These are phyloP conservation scores for Diplodus puntazzo DNA, from an alignment of 2,797 vertebrate genomes.

Conservation along the genomic window DNA sequence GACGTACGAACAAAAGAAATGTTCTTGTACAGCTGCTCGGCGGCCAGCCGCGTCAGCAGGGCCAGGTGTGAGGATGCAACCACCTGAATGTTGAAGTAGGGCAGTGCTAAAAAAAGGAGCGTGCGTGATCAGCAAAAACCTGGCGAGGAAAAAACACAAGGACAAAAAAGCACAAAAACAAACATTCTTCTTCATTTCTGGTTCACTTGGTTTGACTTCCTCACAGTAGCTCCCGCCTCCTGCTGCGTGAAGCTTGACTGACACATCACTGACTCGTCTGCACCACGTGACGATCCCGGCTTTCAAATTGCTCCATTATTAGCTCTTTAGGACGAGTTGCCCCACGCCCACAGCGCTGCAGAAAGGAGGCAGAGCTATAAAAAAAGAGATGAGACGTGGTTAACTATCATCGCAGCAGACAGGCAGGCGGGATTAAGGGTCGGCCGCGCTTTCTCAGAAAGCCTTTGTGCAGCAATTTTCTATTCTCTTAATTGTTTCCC, in stretches of 20 bases:
- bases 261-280: conserved; percentile 28
- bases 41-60: conserved; percentile 31
- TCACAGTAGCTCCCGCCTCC: conserved; percentile 8
- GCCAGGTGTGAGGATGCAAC: conserved; percentile 60
- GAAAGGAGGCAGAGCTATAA: conserved; percentile 12
- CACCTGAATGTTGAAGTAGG: conserved; percentile 53
- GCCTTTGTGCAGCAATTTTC: conserved; percentile 56
- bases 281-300: conserved; percentile 12
- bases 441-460: conserved; percentile 14
- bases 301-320: conserved; percentile 52
- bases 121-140: conserved; percentile 59
- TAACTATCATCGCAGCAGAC: conserved; percentile 34
- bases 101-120: conserved; percentile 47
- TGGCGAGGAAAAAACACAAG: conserved; percentile 1
- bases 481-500: conserved; percentile 61
- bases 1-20: not conserved
- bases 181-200: conserved; percentile 4
- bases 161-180: not conserved
- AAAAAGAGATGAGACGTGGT: conserved; percentile 13
- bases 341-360: conserved; percentile 4
- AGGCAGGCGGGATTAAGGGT: conserved; percentile 21
- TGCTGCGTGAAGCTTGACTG: conserved; percentile 30
- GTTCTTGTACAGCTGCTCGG: conserved; percentile 7
- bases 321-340: conserved; percentile 27
- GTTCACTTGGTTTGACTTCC: conserved; percentile 2